These are phyloP conservation scores for Ypsolopha sequella DNA, from an alignment of 2,888 invertebrate species.

Conservation along the genomic window DNA sequence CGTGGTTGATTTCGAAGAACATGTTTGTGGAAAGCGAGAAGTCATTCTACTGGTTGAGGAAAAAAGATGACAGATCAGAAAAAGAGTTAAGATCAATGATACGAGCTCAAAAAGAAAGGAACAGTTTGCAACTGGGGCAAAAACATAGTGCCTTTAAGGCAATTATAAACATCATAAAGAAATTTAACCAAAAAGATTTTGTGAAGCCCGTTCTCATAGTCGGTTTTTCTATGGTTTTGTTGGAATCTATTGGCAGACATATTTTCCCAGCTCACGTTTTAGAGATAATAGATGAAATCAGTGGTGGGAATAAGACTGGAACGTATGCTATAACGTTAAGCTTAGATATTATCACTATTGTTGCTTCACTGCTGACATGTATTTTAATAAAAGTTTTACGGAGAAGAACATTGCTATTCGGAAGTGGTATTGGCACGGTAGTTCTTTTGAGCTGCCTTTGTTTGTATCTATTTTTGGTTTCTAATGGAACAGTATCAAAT, in stretches of 20 bases:
- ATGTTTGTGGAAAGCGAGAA: slow-evolving; percentile 51
- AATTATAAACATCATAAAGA: slow-evolving; percentile 18
- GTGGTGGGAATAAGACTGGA: slow-evolving; percentile 20
- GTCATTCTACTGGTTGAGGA: slow-evolving; percentile 63
- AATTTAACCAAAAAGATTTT: slow-evolving; percentile 35
- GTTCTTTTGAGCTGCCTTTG: slow-evolving; percentile 23
- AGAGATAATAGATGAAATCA: slow-evolving; percentile 33
- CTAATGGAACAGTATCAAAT: slow-evolving; percentile 19
- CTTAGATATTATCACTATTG: slow-evolving; percentile 32
- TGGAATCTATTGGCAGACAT: slow-evolving; percentile 38
- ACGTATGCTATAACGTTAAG: slow-evolving; percentile 28
- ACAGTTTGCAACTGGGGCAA: slow-evolving; percentile 3
- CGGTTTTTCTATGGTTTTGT: slow-evolving; percentile 20
- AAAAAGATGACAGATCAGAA: slow-evolving; percentile 20
- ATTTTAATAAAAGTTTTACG: slow-evolving; percentile 32
- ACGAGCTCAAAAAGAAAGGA: slow-evolving; percentile 23
- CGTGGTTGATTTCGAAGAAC: slow-evolving; percentile 68
- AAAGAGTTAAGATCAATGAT: slow-evolving; percentile 28
- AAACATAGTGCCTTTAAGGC: slow-evolving; percentile 9
- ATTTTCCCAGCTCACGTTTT: slow-evolving; percentile 37
- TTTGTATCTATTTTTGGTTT: slow-evolving; percentile 25
- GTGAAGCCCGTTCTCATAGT: slow-evolving; percentile 30
- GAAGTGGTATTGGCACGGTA: slow-evolving; percentile 28
- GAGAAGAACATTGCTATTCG: slow-evolving; percentile 32
- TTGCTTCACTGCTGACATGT: slow-evolving; percentile 28